These are phyloP conservation scores for Gypaetus barbatus DNA, from an alignment of 2,797 vertebrate genomes.

Conservation along the genomic window DNA sequence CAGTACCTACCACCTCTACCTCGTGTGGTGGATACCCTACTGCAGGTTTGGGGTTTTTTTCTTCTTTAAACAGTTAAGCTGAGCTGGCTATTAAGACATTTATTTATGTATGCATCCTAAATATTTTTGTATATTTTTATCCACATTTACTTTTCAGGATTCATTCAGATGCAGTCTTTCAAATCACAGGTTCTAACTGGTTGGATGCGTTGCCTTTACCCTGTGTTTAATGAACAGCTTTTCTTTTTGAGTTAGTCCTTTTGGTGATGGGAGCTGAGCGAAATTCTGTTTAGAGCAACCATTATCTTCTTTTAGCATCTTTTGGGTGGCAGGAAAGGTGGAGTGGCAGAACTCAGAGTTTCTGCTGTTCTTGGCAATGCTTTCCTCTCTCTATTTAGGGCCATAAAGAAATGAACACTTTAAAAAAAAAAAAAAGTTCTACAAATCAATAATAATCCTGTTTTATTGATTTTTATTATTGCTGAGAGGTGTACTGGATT, in stretches of 20 bases:
- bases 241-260: neutral
- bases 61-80: neutral
- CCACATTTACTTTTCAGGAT: neutral
- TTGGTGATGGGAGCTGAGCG: neutral
- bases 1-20: neutral
- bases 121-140: neutral
- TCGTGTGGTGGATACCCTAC: neutral
- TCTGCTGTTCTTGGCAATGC: neutral
- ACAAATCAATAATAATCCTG: neutral
- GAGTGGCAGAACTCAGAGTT: neutral
- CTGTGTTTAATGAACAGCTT: neutral
- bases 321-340: neutral
- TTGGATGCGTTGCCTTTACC: neutral
- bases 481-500: neutral
- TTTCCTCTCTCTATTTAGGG: neutral
- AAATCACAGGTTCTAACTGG: neutral
- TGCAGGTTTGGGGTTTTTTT: neutral
- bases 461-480: neutral
- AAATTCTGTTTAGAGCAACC: neutral
- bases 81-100: neutral
- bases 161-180: neutral
- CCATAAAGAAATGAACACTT: neutral
- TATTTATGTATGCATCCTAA: neutral
- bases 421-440: neutral
- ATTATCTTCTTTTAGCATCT: neutral